Evolutionary conservation across 2,113 vertebrate species (phyloP), one percentile per base, ranked within the genome.

Genomic region (Tachuris rubrigastra): DNA sequence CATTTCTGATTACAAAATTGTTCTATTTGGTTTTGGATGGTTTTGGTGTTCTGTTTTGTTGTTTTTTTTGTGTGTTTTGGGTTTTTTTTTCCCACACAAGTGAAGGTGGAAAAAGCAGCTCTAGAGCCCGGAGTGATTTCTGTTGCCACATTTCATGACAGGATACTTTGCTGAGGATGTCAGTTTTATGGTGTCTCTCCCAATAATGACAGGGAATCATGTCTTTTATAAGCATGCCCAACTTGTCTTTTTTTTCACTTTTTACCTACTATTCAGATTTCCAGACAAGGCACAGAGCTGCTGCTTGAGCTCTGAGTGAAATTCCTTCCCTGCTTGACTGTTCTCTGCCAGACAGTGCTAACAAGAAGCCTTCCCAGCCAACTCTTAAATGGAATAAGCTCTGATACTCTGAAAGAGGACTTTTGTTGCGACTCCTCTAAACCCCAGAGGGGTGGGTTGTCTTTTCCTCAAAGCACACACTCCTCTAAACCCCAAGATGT

Each of bases 281-380:
- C 46, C 52, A 90, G 90, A 63, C 67, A 49, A 95, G 79, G 22
- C 67, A 24, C 75, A 44, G 85, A 59, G 35, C 90, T 93, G 77
- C 77, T 81, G 14, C 46, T 73, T 62, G 90, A 96, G 72, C 85
- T 84, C 14, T 67, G 25, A 91, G 63, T 93, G 83, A 94, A 78
- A 95, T 86, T 75, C 47, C 55, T 74, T 25, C 83, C 59, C 66
- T 80, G 71, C 85, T 31, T 74, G 33, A 30, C 71, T 94, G 63
- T 47, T 82, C 66, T 73, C 46, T 94, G 82, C 42, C 79, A 92
- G 78, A 11, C 68, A 60, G 50, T 13, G 83, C 79, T 97, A 96
- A 96, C 90, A 65, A 93, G 93, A 75, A 52, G 5, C 87, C 79
- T 93, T 84, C 68, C 76, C 58, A 41, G 92, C 30, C 59, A n/a